Percentiles rank a stretch among this genome's conserved stretches.
Evolutionary conservation across 2,888 invertebrate genomes (phyloP).

Genomic region (Athalia rosae): DNA sequence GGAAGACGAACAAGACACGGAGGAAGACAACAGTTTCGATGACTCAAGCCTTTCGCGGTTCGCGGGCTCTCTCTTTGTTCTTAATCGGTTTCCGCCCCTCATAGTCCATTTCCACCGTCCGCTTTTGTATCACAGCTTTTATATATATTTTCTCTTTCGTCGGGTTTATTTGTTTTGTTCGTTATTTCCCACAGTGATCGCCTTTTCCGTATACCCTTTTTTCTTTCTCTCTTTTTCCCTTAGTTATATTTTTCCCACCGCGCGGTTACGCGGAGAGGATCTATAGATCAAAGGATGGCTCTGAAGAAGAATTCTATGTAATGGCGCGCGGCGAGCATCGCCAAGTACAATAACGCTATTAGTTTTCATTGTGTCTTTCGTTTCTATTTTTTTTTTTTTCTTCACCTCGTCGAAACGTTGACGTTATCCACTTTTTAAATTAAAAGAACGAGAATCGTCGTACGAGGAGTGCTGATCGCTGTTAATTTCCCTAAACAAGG

Average conservation of each 20-base stretch:
- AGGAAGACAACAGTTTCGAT: constrained; percentile 23
- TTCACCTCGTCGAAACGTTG: no score
- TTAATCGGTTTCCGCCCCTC: constrained; percentile 43
- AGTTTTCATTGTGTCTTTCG: no score
- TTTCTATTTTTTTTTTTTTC: no score
- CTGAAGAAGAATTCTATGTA: no score
- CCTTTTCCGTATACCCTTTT: constrained; percentile 24
- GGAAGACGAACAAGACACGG: neutral
- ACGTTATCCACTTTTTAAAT: no score
- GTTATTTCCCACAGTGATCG: constrained; percentile 9
- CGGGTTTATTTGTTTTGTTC: neutral
- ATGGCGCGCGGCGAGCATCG: no score
- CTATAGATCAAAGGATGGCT: no score
- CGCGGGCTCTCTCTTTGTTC: constrained; percentile 38
- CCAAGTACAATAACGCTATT: no score
- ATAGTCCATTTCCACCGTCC: neutral
- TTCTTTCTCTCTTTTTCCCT: neutral
- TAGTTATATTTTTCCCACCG: neutral
- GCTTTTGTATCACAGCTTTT: neutral
- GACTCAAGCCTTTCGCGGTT: constrained; percentile 15
- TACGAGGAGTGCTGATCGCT: constrained; percentile 2
- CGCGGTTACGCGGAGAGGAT: constrained; percentile 2
- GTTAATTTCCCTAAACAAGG: constrained; percentile 31
- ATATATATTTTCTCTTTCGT: neutral
- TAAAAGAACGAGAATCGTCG: no score